These are phyloP conservation scores for Neotoxoptera formosana DNA, from an alignment of 1,140 invertebrate species.

Conservation along the genomic window DNA sequence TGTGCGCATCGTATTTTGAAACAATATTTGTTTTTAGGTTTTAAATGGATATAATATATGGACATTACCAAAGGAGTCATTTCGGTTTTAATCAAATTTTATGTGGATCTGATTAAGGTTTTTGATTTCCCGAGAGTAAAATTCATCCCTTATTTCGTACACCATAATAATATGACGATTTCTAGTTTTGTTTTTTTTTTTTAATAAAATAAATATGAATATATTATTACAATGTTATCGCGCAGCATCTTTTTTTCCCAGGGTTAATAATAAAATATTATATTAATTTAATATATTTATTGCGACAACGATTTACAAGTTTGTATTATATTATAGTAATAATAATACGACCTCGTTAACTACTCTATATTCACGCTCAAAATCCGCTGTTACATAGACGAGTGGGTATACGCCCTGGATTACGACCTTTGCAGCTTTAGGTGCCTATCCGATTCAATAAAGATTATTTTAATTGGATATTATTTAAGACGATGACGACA, in stretches of 20 bases:
- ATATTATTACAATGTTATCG: neutral
- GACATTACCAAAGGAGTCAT: neutral
- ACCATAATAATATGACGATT: neutral
- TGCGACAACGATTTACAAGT: neutral
- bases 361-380: neutral
- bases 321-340: too few species aligned
- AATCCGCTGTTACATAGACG: neutral
- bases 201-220: slow-evolving; percentile 1
- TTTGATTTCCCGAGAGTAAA: slow-evolving; percentile 32
- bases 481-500: neutral
- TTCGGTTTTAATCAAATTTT: neutral
- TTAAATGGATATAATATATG: neutral
- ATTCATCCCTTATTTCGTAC: neutral
- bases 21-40: neutral
- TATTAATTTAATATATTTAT: neutral
- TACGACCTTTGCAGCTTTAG: neutral
- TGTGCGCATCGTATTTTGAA: neutral
- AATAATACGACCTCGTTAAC: neutral
- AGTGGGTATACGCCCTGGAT: neutral
- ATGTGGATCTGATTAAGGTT: neutral
- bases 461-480: neutral
- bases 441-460: neutral
- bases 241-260: neutral
- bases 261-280: neutral
- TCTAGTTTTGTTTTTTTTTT: neutral